These are phyloP conservation scores for Chrysolina haemoptera DNA, from an alignment of 2,888 invertebrate species.

Conservation along the genomic window DNA sequence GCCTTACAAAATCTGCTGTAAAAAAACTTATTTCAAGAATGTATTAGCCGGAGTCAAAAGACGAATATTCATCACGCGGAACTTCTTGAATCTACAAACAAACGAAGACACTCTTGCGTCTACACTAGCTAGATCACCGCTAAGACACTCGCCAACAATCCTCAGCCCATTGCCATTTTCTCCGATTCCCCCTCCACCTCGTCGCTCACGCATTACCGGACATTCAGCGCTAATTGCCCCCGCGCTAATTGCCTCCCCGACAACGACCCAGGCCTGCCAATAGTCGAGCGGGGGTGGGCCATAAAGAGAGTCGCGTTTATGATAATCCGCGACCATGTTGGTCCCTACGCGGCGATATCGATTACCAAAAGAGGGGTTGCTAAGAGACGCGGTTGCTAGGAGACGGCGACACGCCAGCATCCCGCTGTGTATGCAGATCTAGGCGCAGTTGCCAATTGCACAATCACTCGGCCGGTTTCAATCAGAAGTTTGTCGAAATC, in stretches of 20 bases:
- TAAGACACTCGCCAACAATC: background rate
- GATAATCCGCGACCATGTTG: conserved; percentile 57
- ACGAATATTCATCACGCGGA: too few species aligned
- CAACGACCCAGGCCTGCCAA: conserved; percentile 39
- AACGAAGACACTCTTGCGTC: too few species aligned
- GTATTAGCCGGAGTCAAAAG: too few species aligned
- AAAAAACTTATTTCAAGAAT: too few species aligned
- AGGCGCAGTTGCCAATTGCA: conserved; percentile 11
- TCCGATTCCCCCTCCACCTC: background rate
- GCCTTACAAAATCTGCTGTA: too few species aligned
- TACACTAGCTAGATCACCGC: background rate
- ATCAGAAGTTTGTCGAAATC: too few species aligned
- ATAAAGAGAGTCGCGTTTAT: conserved; percentile 52
- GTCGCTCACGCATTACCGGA: conserved; percentile 19
- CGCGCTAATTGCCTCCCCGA: conserved; percentile 38
- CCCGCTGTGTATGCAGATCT: conserved; percentile 21
- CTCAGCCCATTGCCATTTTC: conserved; percentile 8
- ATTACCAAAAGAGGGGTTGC: conserved; percentile 46
- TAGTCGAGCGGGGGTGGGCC: conserved; percentile 46
- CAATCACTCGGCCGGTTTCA: background rate
- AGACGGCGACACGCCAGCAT: conserved; percentile 37
- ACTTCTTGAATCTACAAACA: too few species aligned
- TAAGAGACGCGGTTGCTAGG: conserved; percentile 46
- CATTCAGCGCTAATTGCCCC: conserved; percentile 39
- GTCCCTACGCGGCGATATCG: conserved; percentile 44